Evolutionary conservation across 92 coral and sea anemone species (phyloP).

Genomic region (Epizoanthus fatuus): DNA sequence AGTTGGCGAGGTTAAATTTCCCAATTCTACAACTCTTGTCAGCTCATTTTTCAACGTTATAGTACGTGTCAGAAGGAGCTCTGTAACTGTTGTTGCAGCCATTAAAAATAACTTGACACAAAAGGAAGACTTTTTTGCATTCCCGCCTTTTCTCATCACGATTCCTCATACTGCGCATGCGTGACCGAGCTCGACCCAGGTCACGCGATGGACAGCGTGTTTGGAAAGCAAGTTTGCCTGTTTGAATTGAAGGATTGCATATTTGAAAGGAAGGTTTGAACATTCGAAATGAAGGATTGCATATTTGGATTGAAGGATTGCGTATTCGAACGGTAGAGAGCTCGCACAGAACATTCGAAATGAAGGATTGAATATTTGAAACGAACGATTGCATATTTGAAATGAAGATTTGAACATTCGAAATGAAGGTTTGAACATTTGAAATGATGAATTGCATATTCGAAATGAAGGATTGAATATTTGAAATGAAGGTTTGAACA

Average conservation of each 20-base stretch:
- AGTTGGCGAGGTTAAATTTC: constrained; percentile 25
- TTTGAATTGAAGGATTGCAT: constrained; percentile 10
- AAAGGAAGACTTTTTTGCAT: neutral
- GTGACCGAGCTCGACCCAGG: constrained; percentile 32
- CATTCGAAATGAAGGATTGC: neutral
- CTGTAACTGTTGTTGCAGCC: constrained; percentile 6
- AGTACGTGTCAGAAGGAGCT: constrained; percentile 29
- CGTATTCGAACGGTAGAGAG: too few species aligned
- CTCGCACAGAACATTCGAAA: too few species aligned
- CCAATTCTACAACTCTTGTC: constrained; percentile 14
- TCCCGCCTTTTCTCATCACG: constrained; percentile 2
- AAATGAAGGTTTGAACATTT: too few species aligned
- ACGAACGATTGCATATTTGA: too few species aligned
- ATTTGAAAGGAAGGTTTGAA: neutral
- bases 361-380: neutral
- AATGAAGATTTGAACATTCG: too few species aligned
- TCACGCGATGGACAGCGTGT: constrained; percentile 30
- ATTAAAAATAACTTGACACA: too few species aligned
- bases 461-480: too few species aligned
- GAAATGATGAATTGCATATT: neutral
- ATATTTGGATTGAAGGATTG: neutral
- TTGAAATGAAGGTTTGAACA: too few species aligned
- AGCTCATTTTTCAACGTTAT: constrained; percentile 5
- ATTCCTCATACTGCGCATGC: constrained; percentile 10
- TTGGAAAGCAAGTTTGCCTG: constrained; percentile 20